A percentile compares a stretch with the other conserved stretches of the same genome.
Evolutionary conservation across 2,797 vertebrate species (phyloP).

Genomic region (Megaceryle alcyon): DNA sequence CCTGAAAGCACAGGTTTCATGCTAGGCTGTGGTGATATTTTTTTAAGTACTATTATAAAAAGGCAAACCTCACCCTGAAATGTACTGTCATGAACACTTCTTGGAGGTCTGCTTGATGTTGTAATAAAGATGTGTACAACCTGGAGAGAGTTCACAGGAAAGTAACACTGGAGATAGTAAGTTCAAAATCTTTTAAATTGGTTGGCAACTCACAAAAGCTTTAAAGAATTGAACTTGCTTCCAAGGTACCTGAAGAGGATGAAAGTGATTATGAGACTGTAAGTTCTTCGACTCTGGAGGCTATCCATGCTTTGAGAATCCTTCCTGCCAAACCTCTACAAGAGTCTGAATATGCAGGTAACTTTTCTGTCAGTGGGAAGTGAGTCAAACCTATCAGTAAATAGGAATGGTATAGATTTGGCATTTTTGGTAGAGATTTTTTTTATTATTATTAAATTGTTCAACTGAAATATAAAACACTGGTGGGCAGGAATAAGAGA

Average conservation of each 20-base stretch:
- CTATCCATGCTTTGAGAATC: conserved; percentile 35
- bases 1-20: background rate
- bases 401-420: background rate
- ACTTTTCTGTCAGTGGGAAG: background rate
- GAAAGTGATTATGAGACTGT: conserved; percentile 64
- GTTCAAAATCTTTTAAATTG: background rate
- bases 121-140: background rate
- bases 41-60: background rate
- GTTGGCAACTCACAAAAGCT: background rate
- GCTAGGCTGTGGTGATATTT: background rate
- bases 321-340: conserved; percentile 69
- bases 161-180: background rate
- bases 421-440: background rate
- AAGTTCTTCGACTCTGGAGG: background rate
- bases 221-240: background rate
- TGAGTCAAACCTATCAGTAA: background rate
- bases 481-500: background rate
- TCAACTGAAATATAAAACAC: background rate
- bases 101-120: background rate
- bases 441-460: background rate
- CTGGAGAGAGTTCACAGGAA: background rate
- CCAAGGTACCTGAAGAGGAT: background rate
- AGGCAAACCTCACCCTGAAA: background rate
- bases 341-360: conserved; percentile 79
- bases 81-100: background rate